Conservation (phyloP, 2,797 vertebrate species). For the Ctenosaura bakeri region DNA sequence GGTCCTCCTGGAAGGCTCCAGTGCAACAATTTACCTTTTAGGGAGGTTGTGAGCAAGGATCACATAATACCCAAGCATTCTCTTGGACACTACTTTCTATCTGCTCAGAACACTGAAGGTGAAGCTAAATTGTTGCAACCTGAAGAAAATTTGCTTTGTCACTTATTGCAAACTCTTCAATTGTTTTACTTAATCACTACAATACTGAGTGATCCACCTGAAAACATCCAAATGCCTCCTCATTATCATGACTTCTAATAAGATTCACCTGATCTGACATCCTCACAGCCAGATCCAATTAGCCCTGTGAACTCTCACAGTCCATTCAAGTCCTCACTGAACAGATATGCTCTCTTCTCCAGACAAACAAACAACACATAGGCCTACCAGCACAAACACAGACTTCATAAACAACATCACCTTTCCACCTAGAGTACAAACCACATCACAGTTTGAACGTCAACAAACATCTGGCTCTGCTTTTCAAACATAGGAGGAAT, state of each 20-base stretch:
- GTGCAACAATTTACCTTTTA: no score
- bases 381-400: slow-evolving; percentile 17
- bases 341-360: neutral
- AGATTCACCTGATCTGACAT: slow-evolving; percentile 26
- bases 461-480: slow-evolving; percentile 18
- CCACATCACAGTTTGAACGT: slow-evolving; percentile 27
- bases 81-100: neutral
- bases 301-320: slow-evolving; percentile 41
- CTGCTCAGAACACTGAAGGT: neutral
- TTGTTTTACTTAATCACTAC: neutral
- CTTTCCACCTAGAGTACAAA: slow-evolving; percentile 32
- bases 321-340: neutral
- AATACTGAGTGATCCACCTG: neutral
- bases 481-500: slow-evolving; percentile 35
- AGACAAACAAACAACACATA: slow-evolving; percentile 31
- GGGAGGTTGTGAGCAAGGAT: no score
- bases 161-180: neutral
- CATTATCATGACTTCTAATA: slow-evolving; percentile 43
- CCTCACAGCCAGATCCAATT: slow-evolving; percentile 40
- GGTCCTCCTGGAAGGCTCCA: no score
- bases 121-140: slow-evolving; percentile 8
- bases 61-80: neutral
- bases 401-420: slow-evolving; percentile 31
- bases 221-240: slow-evolving; percentile 32
- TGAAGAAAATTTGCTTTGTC: neutral